Conservation (phyloP, 1,140 invertebrate genomes). For the Anagrus nilaparvatae region DNA sequence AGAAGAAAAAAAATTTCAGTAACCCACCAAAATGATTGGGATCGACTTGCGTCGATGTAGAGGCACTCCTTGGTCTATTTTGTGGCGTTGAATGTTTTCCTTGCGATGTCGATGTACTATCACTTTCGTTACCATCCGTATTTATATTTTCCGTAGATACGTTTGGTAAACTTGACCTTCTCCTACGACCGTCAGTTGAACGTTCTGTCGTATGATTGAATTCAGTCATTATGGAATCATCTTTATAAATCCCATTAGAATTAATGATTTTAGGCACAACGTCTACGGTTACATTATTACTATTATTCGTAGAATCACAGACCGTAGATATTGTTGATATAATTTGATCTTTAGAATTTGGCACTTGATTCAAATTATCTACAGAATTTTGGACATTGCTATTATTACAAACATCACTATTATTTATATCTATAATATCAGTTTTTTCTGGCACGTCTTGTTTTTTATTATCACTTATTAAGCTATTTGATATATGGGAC, state of each 20-base stretch:
- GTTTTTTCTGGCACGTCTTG: constrained; percentile 18
- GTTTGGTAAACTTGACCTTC: constrained; percentile 54
- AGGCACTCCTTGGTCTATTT: constrained; percentile 61
- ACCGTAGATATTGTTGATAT: constrained; percentile 63
- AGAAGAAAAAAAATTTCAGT: neutral
- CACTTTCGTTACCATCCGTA: constrained; percentile 25
- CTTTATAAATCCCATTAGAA: constrained; percentile 32
- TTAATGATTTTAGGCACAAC: constrained; percentile 42
- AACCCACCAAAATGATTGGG: constrained; percentile 67
- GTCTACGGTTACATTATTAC: constrained; percentile 39
- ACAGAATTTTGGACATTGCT: constrained; percentile 40
- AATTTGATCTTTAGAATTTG: constrained; percentile 51
- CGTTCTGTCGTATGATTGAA: constrained; percentile 29
- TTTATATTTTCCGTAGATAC: constrained; percentile 44
- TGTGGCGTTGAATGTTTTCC: constrained; percentile 42
- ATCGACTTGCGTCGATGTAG: constrained; percentile 69
- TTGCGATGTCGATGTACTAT: constrained; percentile 33
- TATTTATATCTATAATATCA: constrained; percentile 33
- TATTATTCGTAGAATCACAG: constrained; percentile 50
- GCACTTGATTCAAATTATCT: constrained; percentile 44
- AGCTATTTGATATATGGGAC: constrained; percentile 50
- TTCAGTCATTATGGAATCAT: constrained; percentile 26
- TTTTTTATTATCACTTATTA: constrained; percentile 38
- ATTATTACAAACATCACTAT: constrained; percentile 38
- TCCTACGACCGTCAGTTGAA: constrained; percentile 40